phyloP scores from a whole-genome alignment of 2,797 vertebrate species.

The Scyliorhinus canicula region DNA sequence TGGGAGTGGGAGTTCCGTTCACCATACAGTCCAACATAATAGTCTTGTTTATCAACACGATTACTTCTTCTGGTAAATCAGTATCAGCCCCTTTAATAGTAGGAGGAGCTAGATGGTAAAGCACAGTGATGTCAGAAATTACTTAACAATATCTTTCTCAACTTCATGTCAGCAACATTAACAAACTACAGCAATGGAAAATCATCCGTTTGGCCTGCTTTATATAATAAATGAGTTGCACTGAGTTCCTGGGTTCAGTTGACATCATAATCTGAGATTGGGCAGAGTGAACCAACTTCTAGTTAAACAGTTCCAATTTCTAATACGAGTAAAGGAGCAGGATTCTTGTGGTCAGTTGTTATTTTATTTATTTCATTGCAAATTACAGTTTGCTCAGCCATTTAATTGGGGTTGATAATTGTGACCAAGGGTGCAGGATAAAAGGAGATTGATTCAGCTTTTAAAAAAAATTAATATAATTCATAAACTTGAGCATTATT shows the following conservation, averaged over 20 bases:
- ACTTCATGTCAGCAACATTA: background rate
- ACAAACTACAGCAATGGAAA: background rate
- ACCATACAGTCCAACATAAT: constrained; percentile 69
- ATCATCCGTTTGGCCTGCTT: background rate
- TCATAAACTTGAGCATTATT: background rate
- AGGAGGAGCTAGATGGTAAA: constrained; percentile 58
- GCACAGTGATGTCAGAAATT: background rate
- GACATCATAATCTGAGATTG: background rate
- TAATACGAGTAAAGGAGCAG: background rate
- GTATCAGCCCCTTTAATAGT: constrained; percentile 63
- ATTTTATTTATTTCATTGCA: background rate
- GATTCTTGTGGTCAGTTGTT: background rate
- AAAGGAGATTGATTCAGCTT: background rate
- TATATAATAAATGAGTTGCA: background rate
- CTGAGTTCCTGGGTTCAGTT: background rate
- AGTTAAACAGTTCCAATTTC: background rate
- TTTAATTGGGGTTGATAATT: background rate
- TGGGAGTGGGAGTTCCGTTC: constrained; percentile 74
- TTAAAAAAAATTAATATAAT: background rate
- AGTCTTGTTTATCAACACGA: constrained; percentile 67
- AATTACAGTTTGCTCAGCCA: background rate
- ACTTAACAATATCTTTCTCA: background rate
- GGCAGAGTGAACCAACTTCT: background rate
- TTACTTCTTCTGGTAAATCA: constrained; percentile 75
- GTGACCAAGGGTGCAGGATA: too few relatives aligned